Conservation (phyloP, 2,888 invertebrate genomes). For the Agonopterix subpropinquella region DNA sequence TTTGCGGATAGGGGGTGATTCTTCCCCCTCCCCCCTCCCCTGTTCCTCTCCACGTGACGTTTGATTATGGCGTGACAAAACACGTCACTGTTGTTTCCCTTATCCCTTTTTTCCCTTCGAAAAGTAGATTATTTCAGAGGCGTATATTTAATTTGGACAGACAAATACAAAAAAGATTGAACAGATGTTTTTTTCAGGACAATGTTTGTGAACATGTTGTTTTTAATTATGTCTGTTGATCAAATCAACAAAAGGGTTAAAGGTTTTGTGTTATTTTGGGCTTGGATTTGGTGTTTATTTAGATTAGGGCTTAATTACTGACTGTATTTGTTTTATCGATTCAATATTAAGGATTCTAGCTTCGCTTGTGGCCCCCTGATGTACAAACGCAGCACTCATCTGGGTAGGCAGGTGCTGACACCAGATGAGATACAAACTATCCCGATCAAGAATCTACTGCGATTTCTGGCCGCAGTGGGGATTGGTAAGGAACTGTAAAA, state of each 20-base stretch:
- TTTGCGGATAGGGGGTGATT: conserved; percentile 24
- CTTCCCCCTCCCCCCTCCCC: conserved; percentile 6
- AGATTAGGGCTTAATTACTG: neutral
- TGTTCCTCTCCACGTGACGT: conserved; percentile 27
- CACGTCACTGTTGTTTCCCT: conserved; percentile 38
- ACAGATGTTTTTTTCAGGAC: conserved; percentile 1
- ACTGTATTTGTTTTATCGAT: too few relatives aligned
- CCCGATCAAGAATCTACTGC: too few relatives aligned
- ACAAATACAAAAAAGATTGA: neutral
- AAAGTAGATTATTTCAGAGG: conserved; percentile 15
- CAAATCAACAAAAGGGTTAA: neutral
- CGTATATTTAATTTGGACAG: conserved; percentile 7
- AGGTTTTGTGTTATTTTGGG: neutral
- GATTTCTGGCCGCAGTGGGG: too few relatives aligned
- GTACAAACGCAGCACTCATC: too few relatives aligned
- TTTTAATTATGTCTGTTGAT: conserved; percentile 7
- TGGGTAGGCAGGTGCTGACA: too few relatives aligned
- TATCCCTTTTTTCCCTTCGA: conserved; percentile 14
- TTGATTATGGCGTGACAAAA: conserved; percentile 47
- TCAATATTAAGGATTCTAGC: too few relatives aligned
- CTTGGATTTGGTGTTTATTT: neutral
- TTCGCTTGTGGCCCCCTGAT: too few relatives aligned
- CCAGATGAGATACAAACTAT: too few relatives aligned
- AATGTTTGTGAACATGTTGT: conserved; percentile 5
- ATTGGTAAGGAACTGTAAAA: too few relatives aligned